These are phyloP conservation scores for Semaprochilodus insignis DNA, from an alignment of 2,797 vertebrate species.

Conservation along the genomic window DNA sequence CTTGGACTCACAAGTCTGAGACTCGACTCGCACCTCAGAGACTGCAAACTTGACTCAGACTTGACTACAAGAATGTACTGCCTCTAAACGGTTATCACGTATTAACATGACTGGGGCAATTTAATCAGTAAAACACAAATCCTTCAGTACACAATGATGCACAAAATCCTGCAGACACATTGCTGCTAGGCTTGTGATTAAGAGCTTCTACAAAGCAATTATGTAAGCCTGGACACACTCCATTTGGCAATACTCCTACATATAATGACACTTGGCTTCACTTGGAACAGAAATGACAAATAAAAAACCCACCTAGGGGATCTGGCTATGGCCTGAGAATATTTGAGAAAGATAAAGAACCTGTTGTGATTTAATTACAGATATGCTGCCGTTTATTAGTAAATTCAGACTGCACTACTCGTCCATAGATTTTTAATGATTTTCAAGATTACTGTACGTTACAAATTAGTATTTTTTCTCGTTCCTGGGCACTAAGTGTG, in stretches of 20 bases:
- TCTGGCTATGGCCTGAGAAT: constrained; percentile 9
- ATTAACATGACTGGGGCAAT: neutral
- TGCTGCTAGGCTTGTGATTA: constrained; percentile 15
- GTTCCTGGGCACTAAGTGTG: no score
- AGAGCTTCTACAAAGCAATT: constrained; percentile 33
- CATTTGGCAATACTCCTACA: constrained; percentile 37
- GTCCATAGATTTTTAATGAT: neutral
- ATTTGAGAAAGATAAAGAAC: neutral
- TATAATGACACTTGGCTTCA: constrained; percentile 38
- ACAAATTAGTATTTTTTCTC: no score
- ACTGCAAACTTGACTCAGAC: no score
- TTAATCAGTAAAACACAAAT: neutral
- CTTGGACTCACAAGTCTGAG: no score
- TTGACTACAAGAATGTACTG: neutral
- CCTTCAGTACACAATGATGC: neutral
- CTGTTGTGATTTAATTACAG: constrained; percentile 31
- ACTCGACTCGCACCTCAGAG: no score
- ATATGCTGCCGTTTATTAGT: constrained; percentile 1
- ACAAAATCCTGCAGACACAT: constrained; percentile 1
- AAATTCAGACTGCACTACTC: neutral
- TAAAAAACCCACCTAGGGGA: constrained; percentile 6
- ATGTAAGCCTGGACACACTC: constrained; percentile 17
- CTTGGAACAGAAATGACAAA: constrained; percentile 35
- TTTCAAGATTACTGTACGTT: neutral
- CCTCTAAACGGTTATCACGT: neutral